Percentiles rank a stretch among this genome's conserved stretches.
Conservation (phyloP, 2,888 invertebrate genomes). For the Trichogramma dendrolimi region DNA sequence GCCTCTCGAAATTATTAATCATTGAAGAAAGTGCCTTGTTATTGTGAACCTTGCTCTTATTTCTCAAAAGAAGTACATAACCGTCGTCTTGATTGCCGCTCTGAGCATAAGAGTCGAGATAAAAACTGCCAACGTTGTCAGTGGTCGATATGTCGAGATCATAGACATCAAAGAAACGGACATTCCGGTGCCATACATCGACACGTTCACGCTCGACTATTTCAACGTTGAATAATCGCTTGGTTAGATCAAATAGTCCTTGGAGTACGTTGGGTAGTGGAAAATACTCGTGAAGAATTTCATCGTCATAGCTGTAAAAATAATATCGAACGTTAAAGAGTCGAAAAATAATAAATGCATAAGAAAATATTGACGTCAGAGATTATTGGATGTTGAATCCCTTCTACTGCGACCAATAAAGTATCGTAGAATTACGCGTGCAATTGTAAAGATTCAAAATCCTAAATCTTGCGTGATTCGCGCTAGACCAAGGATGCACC, state of each 20-base stretch:
- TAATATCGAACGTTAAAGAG: neutral
- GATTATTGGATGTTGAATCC: no score
- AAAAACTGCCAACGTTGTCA: slow-evolving; percentile 75
- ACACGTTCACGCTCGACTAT: slow-evolving; percentile 65
- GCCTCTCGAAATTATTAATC: slow-evolving; percentile 76
- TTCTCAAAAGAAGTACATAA: slow-evolving; percentile 76
- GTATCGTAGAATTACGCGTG: no score
- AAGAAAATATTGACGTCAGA: no score
- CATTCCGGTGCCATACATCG: slow-evolving; percentile 81
- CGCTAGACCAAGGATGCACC: no score
- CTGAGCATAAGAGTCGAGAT: slow-evolving; percentile 74
- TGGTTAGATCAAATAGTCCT: slow-evolving; percentile 72
- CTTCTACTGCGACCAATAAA: no score
- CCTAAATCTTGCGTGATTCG: no score
- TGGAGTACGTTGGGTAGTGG: slow-evolving; percentile 75
- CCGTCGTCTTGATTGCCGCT: slow-evolving; percentile 61
- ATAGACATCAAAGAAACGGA: slow-evolving; percentile 75
- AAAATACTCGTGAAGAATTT: slow-evolving; percentile 74
- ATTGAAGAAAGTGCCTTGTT: slow-evolving; percentile 75
- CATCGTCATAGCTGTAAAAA: slow-evolving; percentile 61
- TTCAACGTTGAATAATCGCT: slow-evolving; percentile 72
- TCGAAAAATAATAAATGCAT: no score
- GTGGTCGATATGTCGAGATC: slow-evolving; percentile 59
- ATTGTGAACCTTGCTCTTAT: slow-evolving; percentile 62
- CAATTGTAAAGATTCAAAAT: no score